Conservation (phyloP, 2,888 invertebrate genomes). For the Rhamnusium bicolor region DNA sequence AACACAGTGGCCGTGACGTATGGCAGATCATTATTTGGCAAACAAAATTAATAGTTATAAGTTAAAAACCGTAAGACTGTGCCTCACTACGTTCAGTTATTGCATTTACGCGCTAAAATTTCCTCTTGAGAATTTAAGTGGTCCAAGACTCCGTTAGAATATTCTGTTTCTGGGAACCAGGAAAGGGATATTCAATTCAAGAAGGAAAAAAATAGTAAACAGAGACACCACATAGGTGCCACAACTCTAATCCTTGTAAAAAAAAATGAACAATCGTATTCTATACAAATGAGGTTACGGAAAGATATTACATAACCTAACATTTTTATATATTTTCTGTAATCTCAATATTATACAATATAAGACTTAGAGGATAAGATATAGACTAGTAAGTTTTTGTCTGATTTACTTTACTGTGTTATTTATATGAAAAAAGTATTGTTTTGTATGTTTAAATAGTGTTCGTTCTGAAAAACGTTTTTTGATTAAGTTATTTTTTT, state of each 20-base stretch:
- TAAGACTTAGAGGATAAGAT: slow-evolving; percentile 57
- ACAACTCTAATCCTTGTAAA: slow-evolving; percentile 56
- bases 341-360: slow-evolving; percentile 43
- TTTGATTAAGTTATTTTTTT: slow-evolving; percentile 45
- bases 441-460: slow-evolving; percentile 34
- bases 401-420: slow-evolving; percentile 51
- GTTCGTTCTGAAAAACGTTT: slow-evolving; percentile 18
- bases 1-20: no score
- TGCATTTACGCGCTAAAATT: not conserved
- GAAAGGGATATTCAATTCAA: slow-evolving; percentile 15
- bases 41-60: not conserved
- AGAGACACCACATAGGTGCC: slow-evolving; percentile 61
- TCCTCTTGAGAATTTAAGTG: slow-evolving; percentile 11
- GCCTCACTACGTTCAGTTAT: not conserved
- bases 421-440: slow-evolving; percentile 43
- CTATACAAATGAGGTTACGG: slow-evolving; percentile 52
- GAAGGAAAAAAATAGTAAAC: slow-evolving; percentile 40
- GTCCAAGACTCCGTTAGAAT: slow-evolving; percentile 13
- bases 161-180: slow-evolving; percentile 20
- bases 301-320: slow-evolving; percentile 45
- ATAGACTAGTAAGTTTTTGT: slow-evolving; percentile 48
- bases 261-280: slow-evolving; percentile 61
- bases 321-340: slow-evolving; percentile 51
- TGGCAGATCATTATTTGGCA: no score
- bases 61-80: not conserved